phyloP scores from a whole-genome alignment of 2,797 vertebrate genomes.

The Champsocephalus gunnari region DNA sequence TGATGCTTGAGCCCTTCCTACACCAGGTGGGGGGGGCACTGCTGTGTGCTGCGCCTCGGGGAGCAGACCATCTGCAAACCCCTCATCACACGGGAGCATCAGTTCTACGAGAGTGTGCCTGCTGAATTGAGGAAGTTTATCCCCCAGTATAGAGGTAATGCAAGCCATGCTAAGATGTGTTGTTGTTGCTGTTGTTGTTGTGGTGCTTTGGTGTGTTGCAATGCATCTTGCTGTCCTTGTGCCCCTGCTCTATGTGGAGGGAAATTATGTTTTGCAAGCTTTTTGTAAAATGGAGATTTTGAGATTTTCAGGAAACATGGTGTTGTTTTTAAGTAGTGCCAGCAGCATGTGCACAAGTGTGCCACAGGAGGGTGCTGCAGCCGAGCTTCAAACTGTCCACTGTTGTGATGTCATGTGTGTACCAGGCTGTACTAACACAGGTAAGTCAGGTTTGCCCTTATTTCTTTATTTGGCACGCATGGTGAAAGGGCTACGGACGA shows the following conservation, averaged over 20 bases:
- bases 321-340: slow-evolving; percentile 26
- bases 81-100: slow-evolving; percentile 94
- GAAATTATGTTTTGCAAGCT: neutral
- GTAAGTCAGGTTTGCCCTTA: slow-evolving; percentile 38
- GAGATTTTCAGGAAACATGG: neutral
- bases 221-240: slow-evolving; percentile 2
- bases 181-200: slow-evolving; percentile 1
- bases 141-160: slow-evolving; percentile 97
- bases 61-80: slow-evolving; percentile 99
- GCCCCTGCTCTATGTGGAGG: neutral
- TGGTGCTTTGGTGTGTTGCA: slow-evolving; percentile 9
- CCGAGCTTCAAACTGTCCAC: slow-evolving; percentile 6
- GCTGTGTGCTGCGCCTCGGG: slow-evolving; percentile 96
- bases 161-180: neutral
- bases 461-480: slow-evolving; percentile 1
- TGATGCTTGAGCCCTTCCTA: slow-evolving; percentile 96
- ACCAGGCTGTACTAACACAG: slow-evolving; percentile 26
- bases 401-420: slow-evolving; percentile 19
- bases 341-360: slow-evolving; percentile 12
- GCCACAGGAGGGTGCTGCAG: slow-evolving; percentile 67
- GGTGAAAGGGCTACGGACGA: neutral
- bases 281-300: neutral
- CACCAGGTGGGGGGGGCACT: slow-evolving; percentile 98
- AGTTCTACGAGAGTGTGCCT: slow-evolving; percentile 97
- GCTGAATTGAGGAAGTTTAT: slow-evolving; percentile 96